Evolutionary conservation across 2,113 vertebrate genomes (phyloP).

Genomic region (Pseudopipra pipra): DNA sequence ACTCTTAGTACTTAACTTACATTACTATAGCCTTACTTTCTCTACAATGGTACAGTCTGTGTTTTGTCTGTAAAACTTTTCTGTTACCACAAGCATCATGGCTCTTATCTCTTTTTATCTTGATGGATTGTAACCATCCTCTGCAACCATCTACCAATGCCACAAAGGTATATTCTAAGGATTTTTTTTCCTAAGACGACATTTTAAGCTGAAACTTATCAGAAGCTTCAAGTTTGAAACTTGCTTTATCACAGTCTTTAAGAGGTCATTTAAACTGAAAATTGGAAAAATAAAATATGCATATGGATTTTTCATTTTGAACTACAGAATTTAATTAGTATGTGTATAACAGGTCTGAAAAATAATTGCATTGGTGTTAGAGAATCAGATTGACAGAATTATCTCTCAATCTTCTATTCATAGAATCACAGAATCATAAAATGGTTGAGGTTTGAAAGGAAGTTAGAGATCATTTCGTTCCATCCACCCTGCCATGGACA

Average conservation of each 20-base stretch:
- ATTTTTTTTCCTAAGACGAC: background rate
- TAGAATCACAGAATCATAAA: background rate
- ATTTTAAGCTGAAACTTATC: background rate
- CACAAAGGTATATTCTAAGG: background rate
- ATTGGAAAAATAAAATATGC: background rate
- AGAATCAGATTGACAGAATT: conserved; percentile 19
- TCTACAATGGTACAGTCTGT: no score
- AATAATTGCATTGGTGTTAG: background rate
- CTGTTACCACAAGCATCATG: no score
- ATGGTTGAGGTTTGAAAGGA: background rate
- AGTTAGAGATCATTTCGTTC: background rate
- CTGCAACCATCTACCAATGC: no score
- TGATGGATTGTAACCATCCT: no score
- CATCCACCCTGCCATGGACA: background rate
- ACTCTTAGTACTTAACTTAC: no score
- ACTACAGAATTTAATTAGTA: background rate
- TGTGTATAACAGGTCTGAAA: background rate
- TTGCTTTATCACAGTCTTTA: background rate
- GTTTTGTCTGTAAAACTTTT: no score
- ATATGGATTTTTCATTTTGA: background rate
- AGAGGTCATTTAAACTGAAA: conserved; percentile 14
- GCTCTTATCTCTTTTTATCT: no score
- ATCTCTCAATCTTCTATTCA: background rate
- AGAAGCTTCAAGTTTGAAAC: background rate
- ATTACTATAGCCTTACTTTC: no score